phyloP scores from a whole-genome alignment of 2,113 vertebrate genomes.

The Rhinoptilus africanus region DNA sequence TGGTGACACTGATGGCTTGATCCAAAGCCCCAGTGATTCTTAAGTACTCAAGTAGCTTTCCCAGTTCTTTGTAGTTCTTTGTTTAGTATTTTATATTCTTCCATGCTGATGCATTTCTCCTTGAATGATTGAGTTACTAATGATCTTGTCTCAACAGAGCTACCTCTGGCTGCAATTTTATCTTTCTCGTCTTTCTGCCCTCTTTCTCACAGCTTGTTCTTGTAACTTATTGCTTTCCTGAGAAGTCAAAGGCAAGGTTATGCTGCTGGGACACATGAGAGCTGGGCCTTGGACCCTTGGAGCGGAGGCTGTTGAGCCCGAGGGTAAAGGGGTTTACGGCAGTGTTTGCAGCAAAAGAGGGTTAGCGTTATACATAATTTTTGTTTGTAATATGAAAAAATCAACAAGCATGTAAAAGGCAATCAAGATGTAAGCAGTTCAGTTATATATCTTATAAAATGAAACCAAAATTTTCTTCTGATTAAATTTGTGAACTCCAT shows the following conservation, averaged over 20 bases:
- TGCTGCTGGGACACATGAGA: not conserved
- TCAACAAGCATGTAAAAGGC: not conserved
- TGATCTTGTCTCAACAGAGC: not conserved
- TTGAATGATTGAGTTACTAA: not conserved
- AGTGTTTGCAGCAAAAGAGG: not conserved
- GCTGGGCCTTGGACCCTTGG: not conserved
- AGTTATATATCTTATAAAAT: not conserved
- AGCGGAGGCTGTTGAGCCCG: not conserved
- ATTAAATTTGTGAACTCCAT: not conserved
- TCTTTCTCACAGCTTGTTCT: not conserved
- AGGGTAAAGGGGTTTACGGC: not conserved
- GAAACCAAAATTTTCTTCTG: not conserved
- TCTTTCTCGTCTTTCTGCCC: not conserved
- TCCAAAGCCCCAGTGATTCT: not conserved
- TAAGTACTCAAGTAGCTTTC: not conserved
- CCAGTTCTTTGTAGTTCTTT: not conserved
- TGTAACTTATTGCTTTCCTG: not conserved
- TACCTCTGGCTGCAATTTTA: not conserved
- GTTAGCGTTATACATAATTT: not conserved
- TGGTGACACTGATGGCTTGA: not conserved
- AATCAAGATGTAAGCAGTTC: not conserved
- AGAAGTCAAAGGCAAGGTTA: not conserved
- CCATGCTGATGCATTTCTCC: not conserved
- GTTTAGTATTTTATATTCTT: not conserved
- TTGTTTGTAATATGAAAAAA: not conserved